Base-by-base conservation (phyloP, 2,113 vertebrate species). In the Pangasianodon hypophthalmus region DNA sequence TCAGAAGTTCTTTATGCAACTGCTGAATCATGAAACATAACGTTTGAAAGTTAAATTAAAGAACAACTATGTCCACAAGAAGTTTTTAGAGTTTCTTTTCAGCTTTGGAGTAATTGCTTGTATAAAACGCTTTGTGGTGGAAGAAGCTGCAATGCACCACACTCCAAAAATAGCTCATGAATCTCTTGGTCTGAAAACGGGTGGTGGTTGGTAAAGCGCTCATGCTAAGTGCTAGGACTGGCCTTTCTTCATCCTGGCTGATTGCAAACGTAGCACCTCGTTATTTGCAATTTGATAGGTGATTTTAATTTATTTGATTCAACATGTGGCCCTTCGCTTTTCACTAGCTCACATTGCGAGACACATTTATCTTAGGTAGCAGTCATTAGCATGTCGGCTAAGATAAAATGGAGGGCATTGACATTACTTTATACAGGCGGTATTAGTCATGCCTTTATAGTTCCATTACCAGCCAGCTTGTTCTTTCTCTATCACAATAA, bases 401-500 rank as follows among this genome's bases (percentile, higher is more conserved):
- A 86, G 58, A 90, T 81, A 86, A 86, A 84, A 82, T 29, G 50
- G 5, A 81, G 84, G 88, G 32, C 84, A 32, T 60, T 88, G 92
- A 85, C 93, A 93, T 96, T 95, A 92, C 92, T 93, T 92, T 93
- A 92, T 94, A 94, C 92, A 89, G 87, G 88, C 92, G 91, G 93
- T 94, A 96, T 96, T 96, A 95, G 95, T 96, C 95, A 96, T 92
- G 93, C 95, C 88, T 87, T 93, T 92, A 93, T 95, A 94, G 94
- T 95, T 95, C 94, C 94, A 96, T 96, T 96, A 94, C 94, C 93
- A 94, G 94, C 91, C 94, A 90, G 93, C 94, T 92, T 95, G 95
- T 95, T 94, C 95, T 95, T 96, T 93, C 92, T 83, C 90, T 90
- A 94, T 95, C 94, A 93, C 93, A 94, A 94, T 95, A 95, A 95